Evolutionary conservation across 2,888 invertebrate species (phyloP).

Genomic region (Amiota communis): DNA sequence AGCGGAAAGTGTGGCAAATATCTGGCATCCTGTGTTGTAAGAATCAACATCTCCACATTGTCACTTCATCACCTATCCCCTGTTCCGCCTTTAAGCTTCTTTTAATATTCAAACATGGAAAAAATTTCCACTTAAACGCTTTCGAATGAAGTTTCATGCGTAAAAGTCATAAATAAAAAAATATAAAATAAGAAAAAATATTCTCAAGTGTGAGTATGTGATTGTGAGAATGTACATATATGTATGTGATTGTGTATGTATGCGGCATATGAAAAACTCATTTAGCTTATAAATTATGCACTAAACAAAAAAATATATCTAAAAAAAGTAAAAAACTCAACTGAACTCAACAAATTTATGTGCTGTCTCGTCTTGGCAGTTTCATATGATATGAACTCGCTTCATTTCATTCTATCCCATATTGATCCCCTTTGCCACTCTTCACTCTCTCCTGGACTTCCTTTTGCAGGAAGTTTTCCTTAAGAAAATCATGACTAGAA

Average conservation of each 20-base stretch:
- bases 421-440: too few species aligned
- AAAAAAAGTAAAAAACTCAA: conserved; percentile 39
- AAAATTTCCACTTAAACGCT: conserved; percentile 65
- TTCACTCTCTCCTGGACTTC: too few species aligned
- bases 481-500: conserved; percentile 40
- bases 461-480: conserved; percentile 33
- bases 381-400: too few species aligned
- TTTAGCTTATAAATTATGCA: conserved; percentile 69
- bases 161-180: conserved; percentile 65
- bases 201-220: not conserved
- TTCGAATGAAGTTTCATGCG: conserved; percentile 67
- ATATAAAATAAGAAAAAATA: conserved; percentile 22
- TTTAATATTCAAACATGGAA: not conserved
- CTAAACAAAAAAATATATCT: conserved; percentile 61
- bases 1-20: too few species aligned
- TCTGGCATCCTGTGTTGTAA: too few species aligned
- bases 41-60: too few species aligned
- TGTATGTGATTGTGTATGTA: not conserved
- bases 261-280: conserved; percentile 66
- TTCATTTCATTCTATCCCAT: too few species aligned
- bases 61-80: too few species aligned
- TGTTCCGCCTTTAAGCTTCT: too few species aligned
- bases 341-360: conserved; percentile 62
- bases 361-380: conserved; percentile 45
- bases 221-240: too few species aligned